Conservation (phyloP, 2,888 invertebrate species). For the Xestobium rufovillosum region DNA sequence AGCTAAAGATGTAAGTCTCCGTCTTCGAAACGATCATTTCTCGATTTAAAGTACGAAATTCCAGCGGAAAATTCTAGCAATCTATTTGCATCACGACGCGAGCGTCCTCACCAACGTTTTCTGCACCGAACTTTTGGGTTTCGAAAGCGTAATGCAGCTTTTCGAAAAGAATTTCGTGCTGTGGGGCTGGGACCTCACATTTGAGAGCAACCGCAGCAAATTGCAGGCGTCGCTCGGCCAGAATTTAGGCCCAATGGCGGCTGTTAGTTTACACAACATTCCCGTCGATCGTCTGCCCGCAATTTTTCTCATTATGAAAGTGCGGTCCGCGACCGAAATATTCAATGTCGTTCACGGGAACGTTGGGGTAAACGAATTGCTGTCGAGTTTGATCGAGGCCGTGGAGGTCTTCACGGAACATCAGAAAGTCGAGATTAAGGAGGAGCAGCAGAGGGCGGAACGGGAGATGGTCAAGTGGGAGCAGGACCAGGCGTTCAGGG, state of each 20-base stretch:
- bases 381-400: constrained; percentile 80
- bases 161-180: constrained; percentile 84
- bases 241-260: constrained; percentile 74
- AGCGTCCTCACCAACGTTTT: constrained; percentile 95
- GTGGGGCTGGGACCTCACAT: constrained; percentile 97
- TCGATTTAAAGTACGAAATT: constrained; percentile 19
- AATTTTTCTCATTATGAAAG: constrained; percentile 80
- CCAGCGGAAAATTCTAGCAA: constrained; percentile 84
- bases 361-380: constrained; percentile 81
- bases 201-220: constrained; percentile 75
- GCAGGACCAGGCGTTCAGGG: constrained; percentile 90
- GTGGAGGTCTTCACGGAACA: constrained; percentile 77
- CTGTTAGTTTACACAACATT: constrained; percentile 76
- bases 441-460: constrained; percentile 84
- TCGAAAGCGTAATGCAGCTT: constrained; percentile 83
- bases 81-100: constrained; percentile 94
- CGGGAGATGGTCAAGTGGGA: constrained; percentile 85
- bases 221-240: constrained; percentile 67
- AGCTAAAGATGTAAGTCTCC: constrained; percentile 70
- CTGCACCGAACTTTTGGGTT: constrained; percentile 89
- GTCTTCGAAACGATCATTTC: neutral
- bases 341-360: constrained; percentile 86
- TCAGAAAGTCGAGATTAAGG: constrained; percentile 67
- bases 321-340: constrained; percentile 83
- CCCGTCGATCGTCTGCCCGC: constrained; percentile 83